Base-by-base conservation (phyloP, 1,140 invertebrate species). In the Aphelinus atriplicis region DNA sequence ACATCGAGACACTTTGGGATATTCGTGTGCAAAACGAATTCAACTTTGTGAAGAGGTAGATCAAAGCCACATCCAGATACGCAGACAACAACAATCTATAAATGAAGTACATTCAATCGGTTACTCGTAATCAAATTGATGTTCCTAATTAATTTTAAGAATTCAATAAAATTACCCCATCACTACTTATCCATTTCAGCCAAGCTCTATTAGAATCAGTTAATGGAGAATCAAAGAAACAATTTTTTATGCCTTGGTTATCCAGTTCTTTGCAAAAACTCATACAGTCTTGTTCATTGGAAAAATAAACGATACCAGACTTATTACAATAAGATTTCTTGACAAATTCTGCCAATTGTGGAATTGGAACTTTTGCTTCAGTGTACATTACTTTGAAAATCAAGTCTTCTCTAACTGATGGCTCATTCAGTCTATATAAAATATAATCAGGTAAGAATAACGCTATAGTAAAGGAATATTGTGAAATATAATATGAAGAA, bases 381-480 rank as follows among this genome's bases (percentile, higher is more conserved):
- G 10, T 71, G n/a, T 71, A 71, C 69, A 71, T 71, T 43, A 71
- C 69, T 46, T 71, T 61, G n/a, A 10, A 71, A 2, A 60, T 53
- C 42, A 71, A 45, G 42, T 71, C 62, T 1, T 6, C n/a, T 46
- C 7, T 51, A 3, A 53, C 50, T 6, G 60, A 71, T n/a, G 69
- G 48, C 26, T 71, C 69, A 46, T 71, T 71, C 2, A 71, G 5
- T 5, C 69, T 71, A 45, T 9, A 71, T 53, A n/a, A n/a, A 46
- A 26, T 26, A 26, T 26, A 26, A 26, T 26, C 26, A 26, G 26
- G 26, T 26, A 26, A 26, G 26, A 26, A 26, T 26, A 26, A 26
- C 26, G 26, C 26, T 26, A 26, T 26, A 26, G 26, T 26, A 26
- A 26, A 26, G 26, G 26, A 26, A 26, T 26, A 26, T 26, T 26